Conservation (phyloP, 2,888 invertebrate genomes). For the Asteroscopus sphinx region DNA sequence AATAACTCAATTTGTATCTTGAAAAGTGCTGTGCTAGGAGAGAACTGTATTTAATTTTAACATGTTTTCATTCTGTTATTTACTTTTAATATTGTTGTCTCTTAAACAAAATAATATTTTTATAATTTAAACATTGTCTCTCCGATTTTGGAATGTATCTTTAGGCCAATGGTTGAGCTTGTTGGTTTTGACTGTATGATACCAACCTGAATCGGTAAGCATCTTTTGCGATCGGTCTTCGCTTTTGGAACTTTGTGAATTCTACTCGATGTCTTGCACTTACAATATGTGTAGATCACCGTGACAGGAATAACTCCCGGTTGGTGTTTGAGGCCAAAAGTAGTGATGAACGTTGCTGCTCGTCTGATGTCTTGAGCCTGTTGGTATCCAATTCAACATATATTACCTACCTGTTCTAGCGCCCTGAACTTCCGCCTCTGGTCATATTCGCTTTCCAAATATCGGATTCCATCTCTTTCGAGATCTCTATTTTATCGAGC, state of each 20-base stretch:
- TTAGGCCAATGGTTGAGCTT: slow-evolving; percentile 13
- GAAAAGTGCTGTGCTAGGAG: background rate
- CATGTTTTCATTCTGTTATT: slow-evolving; percentile 2
- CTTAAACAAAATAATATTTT: background rate
- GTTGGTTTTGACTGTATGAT: slow-evolving; percentile 47
- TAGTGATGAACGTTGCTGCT: slow-evolving; percentile 37
- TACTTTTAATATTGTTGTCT: slow-evolving; percentile 7
- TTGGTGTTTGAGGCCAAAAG: slow-evolving; percentile 34
- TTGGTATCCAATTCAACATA: slow-evolving; percentile 49
- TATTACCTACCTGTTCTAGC: slow-evolving; percentile 39
- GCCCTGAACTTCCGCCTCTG: slow-evolving; percentile 13
- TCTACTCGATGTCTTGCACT: slow-evolving; percentile 32
- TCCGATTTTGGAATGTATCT: slow-evolving; percentile 1
- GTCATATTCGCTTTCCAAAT: slow-evolving; percentile 21
- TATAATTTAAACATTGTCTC: too few species aligned
- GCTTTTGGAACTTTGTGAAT: slow-evolving; percentile 37
- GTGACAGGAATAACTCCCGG: slow-evolving; percentile 32
- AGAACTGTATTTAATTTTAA: background rate
- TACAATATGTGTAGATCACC: slow-evolving; percentile 38
- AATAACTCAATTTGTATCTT: slow-evolving; percentile 14
- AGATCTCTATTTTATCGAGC: slow-evolving; percentile 18
- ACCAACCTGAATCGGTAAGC: slow-evolving; percentile 46
- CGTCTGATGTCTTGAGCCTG: slow-evolving; percentile 41
- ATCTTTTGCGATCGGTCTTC: slow-evolving; percentile 34
- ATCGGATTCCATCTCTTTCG: slow-evolving; percentile 26